Conservation (phyloP, 2,113 vertebrate species). For the Columba janthina region DNA sequence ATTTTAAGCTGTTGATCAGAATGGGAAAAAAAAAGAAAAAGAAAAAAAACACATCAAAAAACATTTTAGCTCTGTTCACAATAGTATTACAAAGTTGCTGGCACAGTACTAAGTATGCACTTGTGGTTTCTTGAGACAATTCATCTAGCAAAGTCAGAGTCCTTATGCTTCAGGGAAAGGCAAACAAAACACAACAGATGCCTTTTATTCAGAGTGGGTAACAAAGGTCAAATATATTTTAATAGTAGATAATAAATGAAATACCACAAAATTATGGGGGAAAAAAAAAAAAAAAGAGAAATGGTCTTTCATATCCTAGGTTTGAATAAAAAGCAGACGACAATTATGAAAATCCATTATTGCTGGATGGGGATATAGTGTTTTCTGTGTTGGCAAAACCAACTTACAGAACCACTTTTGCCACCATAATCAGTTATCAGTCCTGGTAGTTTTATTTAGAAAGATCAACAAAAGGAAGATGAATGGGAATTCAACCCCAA, state of each 20-base stretch:
- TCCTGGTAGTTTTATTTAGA: neutral
- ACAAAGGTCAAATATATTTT: neutral
- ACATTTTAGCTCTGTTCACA: neutral
- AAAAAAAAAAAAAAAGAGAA: neutral
- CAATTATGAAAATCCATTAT: neutral
- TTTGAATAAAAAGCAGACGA: neutral
- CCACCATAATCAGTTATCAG: neutral
- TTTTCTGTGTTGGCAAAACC: neutral
- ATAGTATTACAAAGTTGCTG: neutral
- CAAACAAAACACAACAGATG: neutral
- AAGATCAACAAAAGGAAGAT: neutral
- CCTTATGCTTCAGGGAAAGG: neutral
- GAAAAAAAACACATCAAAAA: neutral
- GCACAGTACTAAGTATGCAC: neutral
- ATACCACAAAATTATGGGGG: neutral
- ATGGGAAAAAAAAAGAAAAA: neutral
- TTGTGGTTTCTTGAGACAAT: constrained; percentile 27
- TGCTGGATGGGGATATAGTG: neutral
- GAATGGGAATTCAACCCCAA: neutral
- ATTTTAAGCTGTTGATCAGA: neutral
- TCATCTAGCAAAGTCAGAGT: neutral
- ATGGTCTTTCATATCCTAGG: neutral
- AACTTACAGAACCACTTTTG: neutral
- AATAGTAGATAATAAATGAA: neutral
- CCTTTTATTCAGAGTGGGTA: neutral